Conservation (phyloP, 2,797 vertebrate genomes). For the Oophaga sylvatica region DNA sequence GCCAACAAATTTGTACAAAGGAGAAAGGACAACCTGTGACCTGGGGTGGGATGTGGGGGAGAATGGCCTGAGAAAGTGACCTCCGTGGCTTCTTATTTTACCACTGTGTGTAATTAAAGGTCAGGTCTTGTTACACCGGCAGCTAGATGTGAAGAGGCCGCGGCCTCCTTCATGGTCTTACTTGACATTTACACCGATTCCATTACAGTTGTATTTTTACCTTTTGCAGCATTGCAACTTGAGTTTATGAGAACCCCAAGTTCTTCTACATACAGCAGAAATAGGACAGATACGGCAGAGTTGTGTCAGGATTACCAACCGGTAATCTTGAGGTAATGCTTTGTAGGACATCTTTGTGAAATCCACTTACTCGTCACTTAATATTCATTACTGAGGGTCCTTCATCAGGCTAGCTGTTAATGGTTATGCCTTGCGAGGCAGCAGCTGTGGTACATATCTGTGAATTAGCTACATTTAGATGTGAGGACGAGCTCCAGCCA, state of each 20-base stretch:
- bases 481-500: background rate
- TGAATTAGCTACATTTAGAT: slow-evolving; percentile 27
- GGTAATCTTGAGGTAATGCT: background rate
- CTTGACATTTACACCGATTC: slow-evolving; percentile 65
- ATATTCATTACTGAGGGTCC: slow-evolving; percentile 24
- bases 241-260: slow-evolving; percentile 43
- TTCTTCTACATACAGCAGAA: background rate
- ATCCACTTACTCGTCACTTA: slow-evolving; percentile 17
- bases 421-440: slow-evolving; percentile 4
- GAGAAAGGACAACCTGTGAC: slow-evolving; percentile 41
- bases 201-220: slow-evolving; percentile 68
- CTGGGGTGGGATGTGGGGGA: slow-evolving; percentile 28
- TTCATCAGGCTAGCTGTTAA: background rate
- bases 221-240: slow-evolving; percentile 74
- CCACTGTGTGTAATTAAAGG: slow-evolving; percentile 66
- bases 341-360: background rate
- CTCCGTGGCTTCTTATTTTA: slow-evolving; percentile 67
- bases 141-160: slow-evolving; percentile 65
- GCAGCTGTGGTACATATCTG: slow-evolving; percentile 32
- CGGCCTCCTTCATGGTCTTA: slow-evolving; percentile 57
- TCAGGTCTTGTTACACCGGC: slow-evolving; percentile 70
- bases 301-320: background rate
- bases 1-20: slow-evolving; percentile 41
- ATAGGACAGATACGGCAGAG: background rate
- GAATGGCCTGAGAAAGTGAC: slow-evolving; percentile 68